Evolutionary conservation across 2,888 invertebrate genomes (phyloP).

Genomic region (Drosophila tanythrix): DNA sequence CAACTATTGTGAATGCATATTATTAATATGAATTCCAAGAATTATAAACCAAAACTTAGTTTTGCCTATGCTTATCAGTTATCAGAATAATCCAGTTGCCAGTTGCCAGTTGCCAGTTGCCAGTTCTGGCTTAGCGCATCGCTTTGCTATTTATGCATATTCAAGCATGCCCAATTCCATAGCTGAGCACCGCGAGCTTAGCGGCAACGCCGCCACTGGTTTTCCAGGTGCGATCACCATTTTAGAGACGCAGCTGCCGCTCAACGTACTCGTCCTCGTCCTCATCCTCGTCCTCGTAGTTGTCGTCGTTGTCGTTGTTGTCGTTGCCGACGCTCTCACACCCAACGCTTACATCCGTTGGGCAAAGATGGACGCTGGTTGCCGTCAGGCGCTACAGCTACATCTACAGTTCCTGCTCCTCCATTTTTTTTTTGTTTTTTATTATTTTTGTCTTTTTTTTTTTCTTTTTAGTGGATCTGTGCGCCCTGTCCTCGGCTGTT

Average conservation of each 20-base stretch:
- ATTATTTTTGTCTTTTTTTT: background rate
- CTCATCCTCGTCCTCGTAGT: background rate
- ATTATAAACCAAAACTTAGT: background rate
- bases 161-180: conserved; percentile 49
- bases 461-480: conserved; percentile 24
- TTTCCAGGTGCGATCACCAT: conserved; percentile 44
- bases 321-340: conserved; percentile 51
- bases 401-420: conserved; percentile 55
- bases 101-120: background rate
- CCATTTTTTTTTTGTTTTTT: conserved; percentile 51
- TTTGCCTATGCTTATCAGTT: background rate
- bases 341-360: conserved; percentile 52
- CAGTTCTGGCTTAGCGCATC: background rate
- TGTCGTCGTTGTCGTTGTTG: conserved; percentile 1
- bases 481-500: conserved; percentile 12
- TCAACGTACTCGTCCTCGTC: conserved; percentile 4
- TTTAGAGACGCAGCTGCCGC: conserved; percentile 42
- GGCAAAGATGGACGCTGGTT: conserved; percentile 54
- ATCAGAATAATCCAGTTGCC: background rate
- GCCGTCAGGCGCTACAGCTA: conserved; percentile 68
- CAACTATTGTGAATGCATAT: background rate
- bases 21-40: background rate
- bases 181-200: conserved; percentile 20
- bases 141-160: conserved; percentile 48
- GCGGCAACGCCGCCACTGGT: conserved; percentile 38